phyloP scores from a whole-genome alignment of 2,888 invertebrate genomes.

The Mesorhabditis spiculigera region DNA sequence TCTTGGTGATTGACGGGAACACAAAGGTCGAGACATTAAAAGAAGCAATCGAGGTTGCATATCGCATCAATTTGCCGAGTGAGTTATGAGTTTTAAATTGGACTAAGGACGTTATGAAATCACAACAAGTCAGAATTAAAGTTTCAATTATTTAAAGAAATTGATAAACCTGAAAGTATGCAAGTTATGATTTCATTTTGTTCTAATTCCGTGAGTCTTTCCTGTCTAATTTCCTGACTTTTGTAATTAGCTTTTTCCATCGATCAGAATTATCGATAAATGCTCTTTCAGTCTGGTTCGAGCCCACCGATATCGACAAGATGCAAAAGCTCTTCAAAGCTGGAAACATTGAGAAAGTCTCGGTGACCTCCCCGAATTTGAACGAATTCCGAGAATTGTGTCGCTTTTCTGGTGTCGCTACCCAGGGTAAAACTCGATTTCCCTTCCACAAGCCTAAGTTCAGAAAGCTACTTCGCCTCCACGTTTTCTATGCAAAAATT shows the following conservation, averaged over 20 bases:
- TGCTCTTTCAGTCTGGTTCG: constrained; percentile 61
- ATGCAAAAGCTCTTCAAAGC: constrained; percentile 58
- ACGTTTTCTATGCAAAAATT: not conserved
- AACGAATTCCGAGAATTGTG: constrained; percentile 31
- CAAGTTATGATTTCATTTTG: not conserved
- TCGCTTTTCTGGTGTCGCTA: not conserved
- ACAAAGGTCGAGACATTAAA: constrained; percentile 70
- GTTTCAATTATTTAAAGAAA: not conserved
- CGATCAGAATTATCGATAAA: not conserved
- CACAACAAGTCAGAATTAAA: no score
- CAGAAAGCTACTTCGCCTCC: not conserved
- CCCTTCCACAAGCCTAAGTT: not conserved
- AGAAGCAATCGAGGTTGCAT: constrained; percentile 30
- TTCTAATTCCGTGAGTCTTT: not conserved
- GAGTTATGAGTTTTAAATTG: no score
- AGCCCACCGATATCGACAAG: constrained; percentile 61
- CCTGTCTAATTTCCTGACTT: not conserved
- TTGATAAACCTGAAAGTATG: not conserved
- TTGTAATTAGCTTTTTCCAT: not conserved
- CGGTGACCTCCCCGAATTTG: constrained; percentile 39
- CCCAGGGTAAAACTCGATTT: not conserved
- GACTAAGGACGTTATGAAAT: no score
- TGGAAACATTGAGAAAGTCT: constrained; percentile 19
- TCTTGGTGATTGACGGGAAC: constrained; percentile 83
- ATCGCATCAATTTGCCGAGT: not conserved